These are phyloP conservation scores for Mystacornis crossleyi DNA, from an alignment of 2,113 vertebrate species.

Conservation along the genomic window DNA sequence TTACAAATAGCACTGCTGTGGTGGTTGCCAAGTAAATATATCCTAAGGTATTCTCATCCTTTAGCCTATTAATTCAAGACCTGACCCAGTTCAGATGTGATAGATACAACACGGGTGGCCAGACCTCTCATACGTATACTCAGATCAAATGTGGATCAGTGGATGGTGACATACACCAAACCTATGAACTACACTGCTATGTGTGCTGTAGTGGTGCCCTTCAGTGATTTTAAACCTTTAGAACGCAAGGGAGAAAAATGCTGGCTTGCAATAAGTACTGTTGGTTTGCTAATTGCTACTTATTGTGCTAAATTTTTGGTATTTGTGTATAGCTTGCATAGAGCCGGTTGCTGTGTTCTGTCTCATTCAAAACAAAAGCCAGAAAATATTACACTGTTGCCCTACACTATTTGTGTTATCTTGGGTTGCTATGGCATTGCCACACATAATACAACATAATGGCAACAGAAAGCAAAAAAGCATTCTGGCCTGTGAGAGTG, in stretches of 20 bases:
- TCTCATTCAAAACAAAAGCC: background rate
- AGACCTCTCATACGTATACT: accelerated
- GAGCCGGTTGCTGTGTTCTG: background rate
- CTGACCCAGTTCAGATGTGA: background rate
- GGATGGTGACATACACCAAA: background rate
- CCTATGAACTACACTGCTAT: background rate
- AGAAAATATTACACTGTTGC: slow-evolving; percentile 11
- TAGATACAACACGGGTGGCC: background rate
- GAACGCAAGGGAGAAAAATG: background rate
- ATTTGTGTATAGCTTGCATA: background rate
- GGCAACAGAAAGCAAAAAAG: slow-evolving; percentile 17
- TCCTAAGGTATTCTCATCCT: background rate
- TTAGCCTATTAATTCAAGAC: background rate
- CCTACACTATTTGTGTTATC: slow-evolving; percentile 6
- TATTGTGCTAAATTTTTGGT: background rate
- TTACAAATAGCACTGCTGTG: background rate
- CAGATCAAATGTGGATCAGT: background rate
- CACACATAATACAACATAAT: slow-evolving; percentile 18
- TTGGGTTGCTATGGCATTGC: slow-evolving; percentile 40
- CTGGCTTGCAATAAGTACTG: background rate
- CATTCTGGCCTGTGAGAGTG: background rate
- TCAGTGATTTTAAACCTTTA: background rate
- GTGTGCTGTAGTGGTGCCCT: background rate
- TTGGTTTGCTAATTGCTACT: background rate
- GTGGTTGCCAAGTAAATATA: background rate